Base-by-base conservation (phyloP, 2,888 invertebrate species). In the Pachycephus smyrnensis region DNA sequence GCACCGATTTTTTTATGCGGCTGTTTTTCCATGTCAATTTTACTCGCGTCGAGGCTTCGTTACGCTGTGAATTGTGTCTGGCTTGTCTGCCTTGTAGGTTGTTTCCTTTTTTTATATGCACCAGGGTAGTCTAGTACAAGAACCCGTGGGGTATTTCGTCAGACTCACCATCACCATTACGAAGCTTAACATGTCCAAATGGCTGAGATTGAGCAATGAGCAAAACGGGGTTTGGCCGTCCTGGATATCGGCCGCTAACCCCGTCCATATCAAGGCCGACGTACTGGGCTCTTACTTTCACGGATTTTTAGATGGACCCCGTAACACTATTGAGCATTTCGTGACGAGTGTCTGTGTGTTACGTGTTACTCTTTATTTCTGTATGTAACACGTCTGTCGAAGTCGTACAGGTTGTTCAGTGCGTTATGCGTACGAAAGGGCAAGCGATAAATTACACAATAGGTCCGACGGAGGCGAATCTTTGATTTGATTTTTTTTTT, bases 171-270 rank as follows among this genome's bases (percentile, higher is more conserved):
- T 37, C 77, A 77, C 81, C 81, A 82, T 85, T 82, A 84, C 81
- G 84, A 79, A 75, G 80, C 81, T 79, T 79, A 77, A 80, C 82
- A 83, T 84, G 85, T 86, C 83, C 80, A 84, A 81, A 82, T 80
- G 85, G 12, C 31, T 55, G 55, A 55, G 6, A 84, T 90, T 90
- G 88, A 85, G 88, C 86, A 90, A 90, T 82, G 78, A 81, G 81
- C 55, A 55, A 83, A 86, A 86, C 84, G 85, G 84, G 83, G 78
- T 79, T 82, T 80, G 82, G 80, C 79, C 76, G 87, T 86, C 88
- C 88, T 87, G 86, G 87, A 89, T 89, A 83, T 88, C 89, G 90
- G 89, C 74, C 89, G 87, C 86, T 89, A 89, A 90, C 90, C 90
- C 89, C 89, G 82, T 75, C 84, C 84, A 86, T 89, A 90, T 89